Evolutionary conservation across 2,888 invertebrate genomes (phyloP), one percentile per base, ranked within the genome.

Genomic region (Ashinkailepas kermadecensis): DNA sequence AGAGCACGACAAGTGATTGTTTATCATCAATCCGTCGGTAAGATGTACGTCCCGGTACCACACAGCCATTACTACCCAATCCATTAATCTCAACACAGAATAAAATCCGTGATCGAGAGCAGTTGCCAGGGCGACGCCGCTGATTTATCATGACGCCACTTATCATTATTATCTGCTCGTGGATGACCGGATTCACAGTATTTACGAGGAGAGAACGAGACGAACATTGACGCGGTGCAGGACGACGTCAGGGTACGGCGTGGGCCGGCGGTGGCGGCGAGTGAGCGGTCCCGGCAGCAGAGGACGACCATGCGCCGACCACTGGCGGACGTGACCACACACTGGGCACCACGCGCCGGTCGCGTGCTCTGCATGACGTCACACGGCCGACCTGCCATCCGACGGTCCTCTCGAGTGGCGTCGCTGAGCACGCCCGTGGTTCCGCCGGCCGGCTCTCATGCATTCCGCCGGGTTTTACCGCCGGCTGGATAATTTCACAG

Each of bases 61-160:
- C 65, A 65, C 65, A 23, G 65, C n/a, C 65, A 65, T 65, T 65
- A 65, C 65, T n/a, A 65, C 65, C 65, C 65, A 65, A 65, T 65
- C 65, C 65, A 65, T 65, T 65, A 65, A 65, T 65, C 65, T 65
- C 65, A 65, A 65, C 65, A 65, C 23, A n/a, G 23, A 65, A 65
- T 65, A 65, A 65, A 23, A 65, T n/a, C 65, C 10, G 65, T 65
- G 65, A 65, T 65, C 65, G 65, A 23, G 65, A 23, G 23, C 65
- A 15, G n/a, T n/a, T 65, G n/a, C 65, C n/a, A 15, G n/a, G 65
- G 65, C 65, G 8, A 23, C 65, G 15, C n/a, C 23, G 65, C 65
- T 65, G 65, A 65, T 65, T 65, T 65, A 65, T 65, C 65, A 10
- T 10, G 65, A 8, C 10, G 65, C 65, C 65, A 65, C 65, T 65